Percentiles rank a stretch among this genome's conserved stretches.
Evolutionary conservation across 2,888 invertebrate species (phyloP).

Genomic region (Spilarctia lutea): DNA sequence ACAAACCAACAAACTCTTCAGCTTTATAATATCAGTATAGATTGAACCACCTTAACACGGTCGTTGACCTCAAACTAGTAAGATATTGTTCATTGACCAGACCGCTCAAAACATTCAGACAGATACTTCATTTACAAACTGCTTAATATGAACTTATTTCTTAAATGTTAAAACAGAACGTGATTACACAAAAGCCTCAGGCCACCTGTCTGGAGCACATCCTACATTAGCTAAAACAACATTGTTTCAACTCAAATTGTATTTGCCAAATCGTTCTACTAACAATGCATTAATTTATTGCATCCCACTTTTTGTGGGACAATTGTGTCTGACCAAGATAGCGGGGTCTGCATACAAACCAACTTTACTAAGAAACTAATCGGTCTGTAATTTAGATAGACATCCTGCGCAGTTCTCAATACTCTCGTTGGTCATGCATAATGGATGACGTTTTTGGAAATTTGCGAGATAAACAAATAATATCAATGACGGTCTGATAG

Average conservation of each 20-base stretch:
- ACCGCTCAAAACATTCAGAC: too few species aligned
- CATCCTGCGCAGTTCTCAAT: conserved; percentile 66
- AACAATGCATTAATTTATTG: conserved; percentile 48
- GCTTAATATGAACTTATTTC: neutral
- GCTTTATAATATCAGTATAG: too few species aligned
- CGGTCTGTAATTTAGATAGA: conserved; percentile 78
- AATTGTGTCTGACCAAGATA: conserved; percentile 40
- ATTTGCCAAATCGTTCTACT: conserved; percentile 35
- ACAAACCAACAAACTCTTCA: too few species aligned
- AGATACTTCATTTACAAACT: too few species aligned
- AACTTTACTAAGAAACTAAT: conserved; percentile 77
- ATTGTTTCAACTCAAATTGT: conserved; percentile 12
- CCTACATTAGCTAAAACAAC: conserved; percentile 6
- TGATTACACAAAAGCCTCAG: neutral
- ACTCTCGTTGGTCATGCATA: conserved; percentile 61
- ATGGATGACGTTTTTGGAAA: conserved; percentile 53
- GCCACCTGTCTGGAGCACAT: conserved; percentile 18
- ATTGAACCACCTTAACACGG: too few species aligned
- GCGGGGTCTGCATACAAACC: conserved; percentile 58
- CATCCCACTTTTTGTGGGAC: conserved; percentile 53
- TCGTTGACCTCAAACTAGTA: too few species aligned
- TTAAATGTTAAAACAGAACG: neutral
- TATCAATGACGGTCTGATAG: neutral
- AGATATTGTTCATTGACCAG: too few species aligned
- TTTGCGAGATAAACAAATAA: conserved; percentile 1